These are phyloP conservation scores for Corvus cornix DNA, from an alignment of 2,113 vertebrate genomes.

Conservation along the genomic window DNA sequence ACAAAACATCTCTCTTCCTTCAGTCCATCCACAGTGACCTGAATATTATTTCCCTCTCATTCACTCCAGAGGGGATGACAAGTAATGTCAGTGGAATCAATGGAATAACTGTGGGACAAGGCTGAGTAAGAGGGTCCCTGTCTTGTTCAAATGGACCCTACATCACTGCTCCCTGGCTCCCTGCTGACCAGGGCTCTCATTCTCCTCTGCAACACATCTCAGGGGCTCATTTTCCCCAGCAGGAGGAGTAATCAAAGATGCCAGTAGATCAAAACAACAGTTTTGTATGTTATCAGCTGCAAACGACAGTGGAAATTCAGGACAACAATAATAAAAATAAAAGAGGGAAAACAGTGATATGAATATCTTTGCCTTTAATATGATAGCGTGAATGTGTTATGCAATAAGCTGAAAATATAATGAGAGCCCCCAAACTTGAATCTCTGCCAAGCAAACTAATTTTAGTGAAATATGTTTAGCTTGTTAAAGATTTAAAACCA, in stretches of 20 bases:
- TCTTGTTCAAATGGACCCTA: background rate
- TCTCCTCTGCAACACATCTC: background rate
- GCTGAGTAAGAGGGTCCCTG: background rate
- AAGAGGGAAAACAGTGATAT: background rate
- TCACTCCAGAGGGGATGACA: background rate
- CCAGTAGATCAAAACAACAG: background rate
- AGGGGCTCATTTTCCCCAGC: background rate
- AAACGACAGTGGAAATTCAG: conserved; percentile 17
- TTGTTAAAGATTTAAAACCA: conserved; percentile 10
- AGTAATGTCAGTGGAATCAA: background rate
- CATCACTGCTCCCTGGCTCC: background rate
- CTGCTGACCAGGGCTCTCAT: background rate
- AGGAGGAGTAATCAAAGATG: background rate
- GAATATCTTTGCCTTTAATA: background rate
- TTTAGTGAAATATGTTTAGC: background rate
- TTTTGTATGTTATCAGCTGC: background rate
- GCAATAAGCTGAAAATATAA: conserved; percentile 11
- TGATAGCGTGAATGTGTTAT: background rate
- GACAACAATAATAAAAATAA: background rate
- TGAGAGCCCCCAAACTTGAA: background rate
- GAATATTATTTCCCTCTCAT: background rate
- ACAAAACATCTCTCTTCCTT: background rate
- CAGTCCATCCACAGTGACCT: background rate
- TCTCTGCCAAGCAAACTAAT: background rate
- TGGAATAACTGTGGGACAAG: background rate